Base-by-base conservation (phyloP, 1,140 invertebrate species). In the Bombus waltoni region DNA sequence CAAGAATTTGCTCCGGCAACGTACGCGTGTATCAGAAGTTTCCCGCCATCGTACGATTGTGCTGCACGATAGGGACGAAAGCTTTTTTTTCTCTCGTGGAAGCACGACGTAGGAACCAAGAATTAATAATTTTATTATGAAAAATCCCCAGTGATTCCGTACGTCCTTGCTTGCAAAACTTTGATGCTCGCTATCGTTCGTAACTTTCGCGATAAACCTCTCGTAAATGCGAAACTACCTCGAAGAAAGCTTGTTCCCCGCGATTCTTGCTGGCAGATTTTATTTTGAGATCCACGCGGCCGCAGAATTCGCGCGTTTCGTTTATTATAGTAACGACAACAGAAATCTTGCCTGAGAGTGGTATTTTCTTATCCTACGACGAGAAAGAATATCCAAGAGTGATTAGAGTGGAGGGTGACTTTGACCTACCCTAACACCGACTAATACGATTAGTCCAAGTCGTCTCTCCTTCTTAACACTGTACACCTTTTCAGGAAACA, bases 41-140 rank as follows among this genome's bases (percentile, higher is more conserved):
- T 44, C 68, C 83, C 83, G 83, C 65, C 76, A 35, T 72, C 83
- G 76, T 68, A 22, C 66, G 83, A 80, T 84, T 59, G 40, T 32
- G 53, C 3, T 10, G 66, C 8, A 71, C 76, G 76, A 84, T 84
- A 84, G 65, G 28, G 25, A 13, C 1, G 11, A 57, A 71, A 71
- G 40, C 25, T 40, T 72, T 72, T 79, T 84, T 42, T 15, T 10
- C 13, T 13, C 38, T 2, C 22, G 11, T n/a, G 13, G 73, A 59
- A 70, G 11, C 73, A 32, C 82, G 53, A 40, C 74, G 82, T 44
- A 57, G 38, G 57, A 38, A 32, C 53, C 18, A 35, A 44, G 72
- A 62, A 72, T 80, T 79, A 77, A 84, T 84, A 84, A 84, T 79
- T 79, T 84, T 84, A 84, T 84, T 84, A 84, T 53, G 66, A 84